Evolutionary conservation across 2,113 vertebrate species (phyloP).

Genomic region (Ascaphus truei): DNA sequence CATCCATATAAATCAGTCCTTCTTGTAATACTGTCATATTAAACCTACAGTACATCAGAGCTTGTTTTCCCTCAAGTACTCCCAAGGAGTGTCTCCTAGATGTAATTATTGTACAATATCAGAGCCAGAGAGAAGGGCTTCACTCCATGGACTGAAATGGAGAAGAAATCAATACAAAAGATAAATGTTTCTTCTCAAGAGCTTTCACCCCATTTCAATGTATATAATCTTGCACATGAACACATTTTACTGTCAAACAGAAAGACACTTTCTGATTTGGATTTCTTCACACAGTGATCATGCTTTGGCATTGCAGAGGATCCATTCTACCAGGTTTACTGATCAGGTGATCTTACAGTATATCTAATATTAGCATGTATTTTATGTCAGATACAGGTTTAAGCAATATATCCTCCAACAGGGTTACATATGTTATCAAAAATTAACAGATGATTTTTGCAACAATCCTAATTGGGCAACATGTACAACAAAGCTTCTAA

Average conservation of each 20-base stretch:
- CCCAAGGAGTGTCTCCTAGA: conserved; percentile 50
- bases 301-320: too few species aligned
- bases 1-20: conserved; percentile 40
- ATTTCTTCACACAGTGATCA: too few species aligned
- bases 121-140: conserved; percentile 52
- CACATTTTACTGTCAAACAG: conserved; percentile 28
- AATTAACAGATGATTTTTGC: too few species aligned
- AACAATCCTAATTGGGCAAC: too few species aligned
- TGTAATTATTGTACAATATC: conserved; percentile 60
- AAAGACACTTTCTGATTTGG: not conserved
- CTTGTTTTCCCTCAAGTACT: conserved; percentile 49
- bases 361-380: too few species aligned
- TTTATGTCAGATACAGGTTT: too few species aligned
- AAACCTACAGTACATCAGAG: conserved; percentile 50
- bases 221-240: conserved; percentile 32
- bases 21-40: conserved; percentile 46
- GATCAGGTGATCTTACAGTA: too few species aligned
- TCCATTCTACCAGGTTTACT: too few species aligned
- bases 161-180: conserved; percentile 62
- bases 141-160: conserved; percentile 48
- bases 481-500: too few species aligned
- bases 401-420: too few species aligned
- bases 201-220: conserved; percentile 42
- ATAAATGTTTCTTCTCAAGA: conserved; percentile 52
- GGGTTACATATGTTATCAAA: too few species aligned